phyloP scores from a whole-genome alignment of 2,113 vertebrate species.

The Bothrops jararaca region DNA sequence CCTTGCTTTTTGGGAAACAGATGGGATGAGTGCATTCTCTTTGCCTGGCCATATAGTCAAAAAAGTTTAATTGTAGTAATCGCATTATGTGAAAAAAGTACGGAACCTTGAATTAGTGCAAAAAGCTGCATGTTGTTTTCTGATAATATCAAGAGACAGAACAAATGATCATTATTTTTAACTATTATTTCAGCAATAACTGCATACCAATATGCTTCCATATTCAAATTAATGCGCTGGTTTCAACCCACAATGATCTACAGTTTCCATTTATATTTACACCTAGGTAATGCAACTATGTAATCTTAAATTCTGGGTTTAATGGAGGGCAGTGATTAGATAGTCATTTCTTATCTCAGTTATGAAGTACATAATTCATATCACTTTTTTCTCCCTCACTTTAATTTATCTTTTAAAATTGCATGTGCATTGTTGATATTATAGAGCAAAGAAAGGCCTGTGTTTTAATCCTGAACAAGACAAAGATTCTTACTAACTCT shows the following conservation, averaged over 20 bases:
- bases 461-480: not conserved
- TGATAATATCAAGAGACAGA: not conserved
- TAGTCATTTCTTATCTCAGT: not conserved
- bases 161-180: not conserved
- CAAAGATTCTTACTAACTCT: not conserved
- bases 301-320: not conserved
- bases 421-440: not conserved
- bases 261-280: not conserved
- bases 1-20: not conserved
- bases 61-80: not conserved
- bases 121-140: not conserved
- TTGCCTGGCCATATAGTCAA: not conserved
- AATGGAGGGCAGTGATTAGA: not conserved
- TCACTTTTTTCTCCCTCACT: not conserved
- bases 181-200: not conserved
- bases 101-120: not conserved
- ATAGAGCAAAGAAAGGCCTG: not conserved
- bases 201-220: not conserved
- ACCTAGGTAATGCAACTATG: not conserved
- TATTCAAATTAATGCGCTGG: not conserved
- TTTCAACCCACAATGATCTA: not conserved
- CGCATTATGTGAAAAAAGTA: not conserved
- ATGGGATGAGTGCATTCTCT: not conserved
- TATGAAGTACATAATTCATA: not conserved
- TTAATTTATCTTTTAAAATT: not conserved